Conservation (phyloP, 2,888 invertebrate genomes). For the Cordilura impudica region DNA sequence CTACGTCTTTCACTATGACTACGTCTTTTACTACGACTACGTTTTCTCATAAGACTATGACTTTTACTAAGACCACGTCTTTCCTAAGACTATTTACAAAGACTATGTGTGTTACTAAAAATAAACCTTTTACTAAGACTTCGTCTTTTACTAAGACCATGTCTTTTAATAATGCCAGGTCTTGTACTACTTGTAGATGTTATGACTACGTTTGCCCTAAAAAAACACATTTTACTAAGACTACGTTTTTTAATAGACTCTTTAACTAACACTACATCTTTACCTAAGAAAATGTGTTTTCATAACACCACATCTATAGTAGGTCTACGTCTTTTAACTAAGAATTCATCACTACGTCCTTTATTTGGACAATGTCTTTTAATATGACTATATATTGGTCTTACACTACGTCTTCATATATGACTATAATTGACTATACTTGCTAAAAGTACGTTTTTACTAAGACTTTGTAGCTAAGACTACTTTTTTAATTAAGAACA, state of each 20-base stretch:
- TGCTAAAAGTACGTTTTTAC: no score
- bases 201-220: background rate
- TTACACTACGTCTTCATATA: no score
- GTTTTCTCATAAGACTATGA: background rate
- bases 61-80: background rate
- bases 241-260: background rate
- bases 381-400: no score
- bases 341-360: background rate
- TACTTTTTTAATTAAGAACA: no score
- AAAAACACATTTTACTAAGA: background rate
- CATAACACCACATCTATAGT: no score
- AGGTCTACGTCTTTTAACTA: background rate
- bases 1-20: background rate
- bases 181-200: no score
- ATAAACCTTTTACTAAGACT: background rate
- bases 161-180: background rate
- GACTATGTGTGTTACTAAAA: background rate
- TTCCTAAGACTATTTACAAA: background rate
- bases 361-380: background rate
- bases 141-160: background rate
- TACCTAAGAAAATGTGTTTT: background rate
- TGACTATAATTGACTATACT: no score
- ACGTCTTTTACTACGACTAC: background rate
- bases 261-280: background rate
- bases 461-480: no score